Evolutionary conservation across 2,113 vertebrate genomes (phyloP).

Genomic region (Eudyptes chrysolophus): DNA sequence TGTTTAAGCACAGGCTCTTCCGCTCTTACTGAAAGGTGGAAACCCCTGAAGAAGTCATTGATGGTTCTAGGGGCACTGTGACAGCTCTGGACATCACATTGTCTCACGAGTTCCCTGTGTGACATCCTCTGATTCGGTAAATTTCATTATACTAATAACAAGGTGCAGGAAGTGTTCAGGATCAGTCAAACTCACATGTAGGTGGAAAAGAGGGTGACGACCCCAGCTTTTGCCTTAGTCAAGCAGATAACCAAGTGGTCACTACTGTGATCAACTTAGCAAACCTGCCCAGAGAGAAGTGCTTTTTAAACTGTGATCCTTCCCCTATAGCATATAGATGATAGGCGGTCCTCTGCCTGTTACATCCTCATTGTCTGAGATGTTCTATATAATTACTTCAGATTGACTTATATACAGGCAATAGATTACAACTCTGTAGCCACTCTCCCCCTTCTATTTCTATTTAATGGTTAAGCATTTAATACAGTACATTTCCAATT

Average conservation of each 20-base stretch:
- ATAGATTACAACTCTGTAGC: background rate
- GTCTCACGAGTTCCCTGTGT: background rate
- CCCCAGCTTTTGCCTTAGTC: background rate
- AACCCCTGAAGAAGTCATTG: background rate
- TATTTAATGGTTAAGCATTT: background rate
- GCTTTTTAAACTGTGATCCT: background rate
- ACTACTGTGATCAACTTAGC: background rate
- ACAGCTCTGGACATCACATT: background rate
- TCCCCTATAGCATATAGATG: background rate
- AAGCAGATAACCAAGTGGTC: slow-evolving; percentile 7
- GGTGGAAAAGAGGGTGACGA: background rate
- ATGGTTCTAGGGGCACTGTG: background rate
- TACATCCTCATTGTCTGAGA: background rate
- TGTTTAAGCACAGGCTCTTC: background rate
- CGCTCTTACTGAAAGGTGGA: background rate
- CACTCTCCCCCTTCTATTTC: background rate
- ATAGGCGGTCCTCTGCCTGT: background rate
- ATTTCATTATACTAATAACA: slow-evolving; percentile 6
- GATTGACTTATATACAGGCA: background rate
- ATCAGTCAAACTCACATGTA: slow-evolving; percentile 37
- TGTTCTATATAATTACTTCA: background rate
- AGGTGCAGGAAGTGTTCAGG: background rate
- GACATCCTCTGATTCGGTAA: background rate
- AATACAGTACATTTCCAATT: background rate
- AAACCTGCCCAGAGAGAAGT: background rate